A percentile compares a stretch with the other conserved stretches of the same genome.
Evolutionary conservation across 2,113 vertebrate genomes (phyloP).

Genomic region (Tachycineta bicolor): DNA sequence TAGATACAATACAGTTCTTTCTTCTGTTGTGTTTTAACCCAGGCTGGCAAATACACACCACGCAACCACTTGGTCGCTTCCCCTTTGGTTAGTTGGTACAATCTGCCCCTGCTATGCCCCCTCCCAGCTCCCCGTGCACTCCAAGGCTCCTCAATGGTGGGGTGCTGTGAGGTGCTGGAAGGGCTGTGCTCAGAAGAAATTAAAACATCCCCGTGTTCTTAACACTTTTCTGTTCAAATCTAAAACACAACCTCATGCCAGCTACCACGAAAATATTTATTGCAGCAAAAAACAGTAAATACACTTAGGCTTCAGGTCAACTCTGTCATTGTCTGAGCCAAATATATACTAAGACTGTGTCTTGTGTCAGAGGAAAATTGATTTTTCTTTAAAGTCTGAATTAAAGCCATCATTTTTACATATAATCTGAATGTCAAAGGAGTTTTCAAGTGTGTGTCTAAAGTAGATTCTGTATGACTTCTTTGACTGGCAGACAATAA

Average conservation of each 20-base stretch:
- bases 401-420: not conserved
- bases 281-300: not conserved
- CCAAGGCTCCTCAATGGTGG: not conserved
- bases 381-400: not conserved
- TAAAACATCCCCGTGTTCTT: accelerated
- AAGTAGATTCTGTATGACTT: not conserved
- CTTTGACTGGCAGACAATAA: not conserved
- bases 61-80: accelerated
- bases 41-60: accelerated
- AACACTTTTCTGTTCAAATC: not conserved
- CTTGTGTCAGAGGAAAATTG: not conserved
- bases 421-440: not conserved
- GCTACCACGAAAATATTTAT: not conserved
- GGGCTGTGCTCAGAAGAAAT: not conserved
- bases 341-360: not conserved
- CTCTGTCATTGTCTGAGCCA: not conserved
- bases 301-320: not conserved
- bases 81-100: accelerated
- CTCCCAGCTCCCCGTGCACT: not conserved
- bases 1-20: not conserved
- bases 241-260: not conserved
- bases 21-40: not conserved
- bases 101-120: too few species aligned
- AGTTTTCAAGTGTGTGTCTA: not conserved
- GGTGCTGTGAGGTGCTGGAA: not conserved